These are phyloP conservation scores for Acanthopleura granulata DNA, from an alignment of 2,888 invertebrate species.

Conservation along the genomic window DNA sequence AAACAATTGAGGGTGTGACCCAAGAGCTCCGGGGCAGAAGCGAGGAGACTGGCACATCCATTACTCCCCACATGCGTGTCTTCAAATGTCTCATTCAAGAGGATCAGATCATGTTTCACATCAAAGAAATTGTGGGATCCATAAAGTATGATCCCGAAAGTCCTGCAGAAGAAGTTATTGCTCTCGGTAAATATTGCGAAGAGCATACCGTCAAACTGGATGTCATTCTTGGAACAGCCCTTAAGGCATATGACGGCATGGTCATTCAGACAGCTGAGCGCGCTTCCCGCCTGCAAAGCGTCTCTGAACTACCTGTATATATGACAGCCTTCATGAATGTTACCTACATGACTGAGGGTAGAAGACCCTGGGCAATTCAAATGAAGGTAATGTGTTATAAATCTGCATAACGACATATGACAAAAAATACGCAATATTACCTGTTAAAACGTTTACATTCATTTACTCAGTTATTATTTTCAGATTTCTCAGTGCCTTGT, in stretches of 20 bases:
- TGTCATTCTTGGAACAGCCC: background rate
- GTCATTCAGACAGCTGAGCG: background rate
- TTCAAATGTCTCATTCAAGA: background rate
- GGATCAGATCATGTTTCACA: background rate
- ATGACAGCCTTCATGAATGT: constrained; percentile 23
- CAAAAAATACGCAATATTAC: too few relatives aligned
- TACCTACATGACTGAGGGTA: constrained; percentile 20
- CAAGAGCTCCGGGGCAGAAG: background rate
- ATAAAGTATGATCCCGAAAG: background rate
- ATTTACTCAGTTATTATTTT: too few relatives aligned
- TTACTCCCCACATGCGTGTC: background rate
- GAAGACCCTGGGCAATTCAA: background rate
- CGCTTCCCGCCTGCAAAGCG: background rate
- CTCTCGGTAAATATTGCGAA: background rate
- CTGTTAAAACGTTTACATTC: too few relatives aligned
- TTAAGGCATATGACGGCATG: too few relatives aligned
- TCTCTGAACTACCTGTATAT: constrained; percentile 19
- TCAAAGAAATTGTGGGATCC: background rate
- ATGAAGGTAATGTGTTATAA: background rate
- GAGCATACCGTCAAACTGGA: background rate
- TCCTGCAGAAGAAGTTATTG: background rate
- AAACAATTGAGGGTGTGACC: background rate
- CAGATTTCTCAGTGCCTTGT: too few relatives aligned
- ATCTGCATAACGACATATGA: too few relatives aligned
- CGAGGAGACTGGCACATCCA: background rate